phyloP scores from a whole-genome alignment of 2,888 invertebrate species.

The Rhodophaea formosa region DNA sequence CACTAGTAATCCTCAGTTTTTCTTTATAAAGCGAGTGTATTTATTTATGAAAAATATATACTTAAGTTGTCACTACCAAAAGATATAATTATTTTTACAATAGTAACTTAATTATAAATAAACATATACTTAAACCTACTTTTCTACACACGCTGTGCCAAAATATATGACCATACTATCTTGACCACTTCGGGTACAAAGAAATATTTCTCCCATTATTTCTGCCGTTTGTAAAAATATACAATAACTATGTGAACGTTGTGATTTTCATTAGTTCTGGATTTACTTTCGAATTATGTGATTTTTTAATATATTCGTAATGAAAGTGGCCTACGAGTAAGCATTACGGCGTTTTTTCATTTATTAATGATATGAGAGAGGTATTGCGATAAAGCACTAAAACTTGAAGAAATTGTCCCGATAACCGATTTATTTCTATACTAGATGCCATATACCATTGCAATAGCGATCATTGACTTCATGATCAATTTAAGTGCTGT shows the following conservation, averaged over 20 bases:
- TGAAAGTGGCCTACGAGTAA: background rate
- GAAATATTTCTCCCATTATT: background rate
- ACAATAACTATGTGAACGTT: constrained; percentile 16
- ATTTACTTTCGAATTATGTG: constrained; percentile 1
- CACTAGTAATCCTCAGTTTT: background rate
- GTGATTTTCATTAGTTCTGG: constrained; percentile 10
- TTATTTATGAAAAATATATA: background rate
- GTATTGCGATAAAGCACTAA: no score
- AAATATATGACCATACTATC: constrained; percentile 38
- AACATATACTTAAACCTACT: constrained; percentile 48
- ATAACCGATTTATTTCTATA: no score
- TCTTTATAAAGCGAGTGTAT: background rate
- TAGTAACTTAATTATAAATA: constrained; percentile 44
- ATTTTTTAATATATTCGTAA: background rate
- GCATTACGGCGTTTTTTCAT: no score
- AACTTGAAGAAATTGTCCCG: no score
- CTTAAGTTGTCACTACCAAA: constrained; percentile 18
- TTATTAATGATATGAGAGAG: no score
- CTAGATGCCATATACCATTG: no score
- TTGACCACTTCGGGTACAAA: background rate
- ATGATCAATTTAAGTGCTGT: no score
- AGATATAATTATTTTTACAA: constrained; percentile 37
- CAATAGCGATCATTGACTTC: no score
- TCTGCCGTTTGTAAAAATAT: constrained; percentile 23
- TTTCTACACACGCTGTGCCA: constrained; percentile 63